Evolutionary conservation across 2,888 invertebrate species (phyloP).

Genomic region (Ephialtes manifestator): DNA sequence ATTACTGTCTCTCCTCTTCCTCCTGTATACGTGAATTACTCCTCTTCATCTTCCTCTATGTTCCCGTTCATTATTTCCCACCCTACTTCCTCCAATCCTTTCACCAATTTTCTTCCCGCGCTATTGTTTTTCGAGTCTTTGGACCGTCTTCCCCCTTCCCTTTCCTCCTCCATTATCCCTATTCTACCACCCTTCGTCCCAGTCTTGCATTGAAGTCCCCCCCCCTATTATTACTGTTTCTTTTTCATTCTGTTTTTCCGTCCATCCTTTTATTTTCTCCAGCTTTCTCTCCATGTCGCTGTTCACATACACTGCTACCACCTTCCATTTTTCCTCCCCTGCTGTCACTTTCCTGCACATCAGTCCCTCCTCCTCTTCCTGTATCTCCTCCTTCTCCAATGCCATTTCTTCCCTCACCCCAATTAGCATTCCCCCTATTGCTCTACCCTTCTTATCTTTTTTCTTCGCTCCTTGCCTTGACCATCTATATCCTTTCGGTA

Average conservation of each 20-base stretch:
- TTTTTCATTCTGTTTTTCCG: constrained; percentile 17
- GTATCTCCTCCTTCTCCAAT: too few relatives aligned
- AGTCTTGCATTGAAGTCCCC: constrained; percentile 38
- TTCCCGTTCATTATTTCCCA: constrained; percentile 60
- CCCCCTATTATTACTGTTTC: constrained; percentile 27
- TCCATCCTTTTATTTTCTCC: constrained; percentile 45
- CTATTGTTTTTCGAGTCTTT: too few relatives aligned
- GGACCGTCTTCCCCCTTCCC: not conserved
- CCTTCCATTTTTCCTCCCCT: too few relatives aligned
- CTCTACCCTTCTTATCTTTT: too few relatives aligned
- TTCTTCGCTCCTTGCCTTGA: too few relatives aligned
- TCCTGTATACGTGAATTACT: constrained; percentile 17
- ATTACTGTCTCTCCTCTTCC: constrained; percentile 45
- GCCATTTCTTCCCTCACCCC: too few relatives aligned
- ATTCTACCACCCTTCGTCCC: not conserved
- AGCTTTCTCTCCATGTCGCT: constrained; percentile 18
- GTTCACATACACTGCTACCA: constrained; percentile 33
- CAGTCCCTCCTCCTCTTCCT: too few relatives aligned
- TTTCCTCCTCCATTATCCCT: not conserved
- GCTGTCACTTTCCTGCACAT: too few relatives aligned
- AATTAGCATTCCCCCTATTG: too few relatives aligned
- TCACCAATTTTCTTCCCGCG: too few relatives aligned
- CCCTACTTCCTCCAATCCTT: constrained; percentile 46
- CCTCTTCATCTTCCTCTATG: constrained; percentile 11
- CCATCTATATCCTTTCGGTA: too few relatives aligned